Evolutionary conservation across 2,113 vertebrate genomes (phyloP).

Genomic region (Protobothrops mucrosquamatus): DNA sequence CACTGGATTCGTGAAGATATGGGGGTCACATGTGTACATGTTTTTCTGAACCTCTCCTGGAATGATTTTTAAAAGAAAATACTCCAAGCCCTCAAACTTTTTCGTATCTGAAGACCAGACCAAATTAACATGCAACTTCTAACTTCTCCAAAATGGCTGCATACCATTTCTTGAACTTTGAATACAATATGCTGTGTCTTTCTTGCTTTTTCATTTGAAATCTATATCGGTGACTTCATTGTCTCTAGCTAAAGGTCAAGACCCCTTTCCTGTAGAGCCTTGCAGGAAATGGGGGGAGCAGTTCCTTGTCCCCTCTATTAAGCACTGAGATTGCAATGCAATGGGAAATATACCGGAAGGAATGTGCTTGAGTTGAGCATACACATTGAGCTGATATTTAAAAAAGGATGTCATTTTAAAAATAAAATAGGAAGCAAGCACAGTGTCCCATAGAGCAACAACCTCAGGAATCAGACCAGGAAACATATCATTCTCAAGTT

Average conservation of each 20-base stretch:
- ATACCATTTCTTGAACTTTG: background rate
- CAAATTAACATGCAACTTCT: background rate
- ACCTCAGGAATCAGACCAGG: background rate
- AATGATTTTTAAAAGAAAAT: background rate
- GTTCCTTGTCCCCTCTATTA: background rate
- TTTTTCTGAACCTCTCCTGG: background rate
- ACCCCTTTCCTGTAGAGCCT: background rate
- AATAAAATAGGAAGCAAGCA: background rate
- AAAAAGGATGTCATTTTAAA: background rate
- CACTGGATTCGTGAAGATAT: background rate
- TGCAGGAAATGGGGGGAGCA: background rate
- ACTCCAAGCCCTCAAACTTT: background rate
- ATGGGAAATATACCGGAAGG: background rate
- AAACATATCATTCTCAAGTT: background rate
- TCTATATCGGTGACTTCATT: background rate
- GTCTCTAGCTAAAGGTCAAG: background rate
- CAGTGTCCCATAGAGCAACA: background rate
- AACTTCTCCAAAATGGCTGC: constrained; percentile 7
- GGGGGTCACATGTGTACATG: background rate
- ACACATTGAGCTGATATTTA: too few relatives aligned
- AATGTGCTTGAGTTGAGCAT: background rate
- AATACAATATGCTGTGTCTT: background rate
- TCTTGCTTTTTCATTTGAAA: background rate
- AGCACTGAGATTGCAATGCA: background rate
- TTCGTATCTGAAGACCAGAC: background rate